Base-by-base conservation (phyloP, 1,140 invertebrate genomes). In the Pteromalus puparum region DNA sequence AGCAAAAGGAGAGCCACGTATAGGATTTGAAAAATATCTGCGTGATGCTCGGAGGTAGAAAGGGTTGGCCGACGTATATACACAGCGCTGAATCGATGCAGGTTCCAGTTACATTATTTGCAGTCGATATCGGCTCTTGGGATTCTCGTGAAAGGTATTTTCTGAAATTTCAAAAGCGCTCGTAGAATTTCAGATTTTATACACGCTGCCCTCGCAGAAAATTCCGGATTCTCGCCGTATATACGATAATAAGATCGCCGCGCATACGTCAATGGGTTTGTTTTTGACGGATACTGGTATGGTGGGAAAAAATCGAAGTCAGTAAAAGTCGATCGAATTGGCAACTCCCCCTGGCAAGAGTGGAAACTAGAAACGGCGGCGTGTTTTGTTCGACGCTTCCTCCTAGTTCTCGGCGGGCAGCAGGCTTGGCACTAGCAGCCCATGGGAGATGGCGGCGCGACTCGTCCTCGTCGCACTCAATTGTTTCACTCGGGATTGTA, bases 401-500 rank as follows among this genome's bases (percentile, higher is more conserved):
- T 53, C 48, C 13, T 2, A 53, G 48, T 53, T 53, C 48, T 18
- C 48, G 48, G 48, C 48, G 48, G 21, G 13, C 18, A 15, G 48
- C 53, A 61, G 53, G 0, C 21, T 21, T 61, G 5, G 53, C 53
- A 2, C 21, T 61, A 61, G n/a, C 53, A 61, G 53, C 53, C 53
- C 53, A 61, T 61, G 53, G 53, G 53, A 61, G 53, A 21, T 6
- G 21, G 53, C 18, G 18, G 53, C 6, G 53, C 21, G 53, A 61
- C 18, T 61, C 53, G 53, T 26, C 61, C 30, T 67, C 78, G 89
- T 73, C 87, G 88, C 88, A 88, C 90, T 90, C 89, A 87, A 91
- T 91, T 91, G 90, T 91, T 91, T 91, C 88, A 88, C 87, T 89
- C 81, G 89, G 90, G 89, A 91, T 90, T 91, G 89, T 89, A 88